Percentiles rank a stretch among this genome's conserved stretches.
Evolutionary conservation across 1,140 invertebrate genomes (phyloP).

Genomic region (Neuroterus valhalla): DNA sequence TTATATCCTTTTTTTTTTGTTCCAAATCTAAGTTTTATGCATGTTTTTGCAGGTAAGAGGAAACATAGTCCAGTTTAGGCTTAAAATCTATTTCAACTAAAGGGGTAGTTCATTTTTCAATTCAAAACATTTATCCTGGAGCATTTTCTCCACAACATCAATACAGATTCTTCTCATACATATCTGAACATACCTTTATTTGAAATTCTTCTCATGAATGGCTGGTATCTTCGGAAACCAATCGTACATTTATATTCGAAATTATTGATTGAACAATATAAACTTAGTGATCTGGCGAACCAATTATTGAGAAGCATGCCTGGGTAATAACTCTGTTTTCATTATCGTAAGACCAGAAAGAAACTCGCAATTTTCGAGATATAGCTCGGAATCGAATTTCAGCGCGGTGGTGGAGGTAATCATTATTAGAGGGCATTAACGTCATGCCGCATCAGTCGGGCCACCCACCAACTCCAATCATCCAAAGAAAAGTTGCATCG

Average conservation of each 20-base stretch:
- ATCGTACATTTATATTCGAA: background rate
- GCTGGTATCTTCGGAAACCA: background rate
- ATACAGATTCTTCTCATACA: no score
- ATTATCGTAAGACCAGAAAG: constrained; percentile 16
- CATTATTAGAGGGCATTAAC: constrained; percentile 66
- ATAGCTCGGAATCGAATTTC: constrained; percentile 66
- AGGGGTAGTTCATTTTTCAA: no score
- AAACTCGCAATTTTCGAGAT: constrained; percentile 24
- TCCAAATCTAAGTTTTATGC: no score
- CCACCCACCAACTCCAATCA: constrained; percentile 66
- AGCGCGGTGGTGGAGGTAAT: constrained; percentile 61
- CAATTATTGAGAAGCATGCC: background rate
- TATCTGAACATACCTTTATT: no score
- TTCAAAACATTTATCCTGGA: no score
- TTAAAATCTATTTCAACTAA: no score
- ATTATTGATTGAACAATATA: background rate
- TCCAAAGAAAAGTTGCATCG: constrained; percentile 37
- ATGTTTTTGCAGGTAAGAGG: no score
- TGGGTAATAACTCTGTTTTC: constrained; percentile 9
- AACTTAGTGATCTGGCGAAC: background rate
- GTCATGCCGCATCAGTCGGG: constrained; percentile 34
- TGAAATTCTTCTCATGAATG: no score
- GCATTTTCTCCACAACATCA: no score
- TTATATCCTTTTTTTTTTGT: no score
- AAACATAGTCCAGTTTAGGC: no score